Conservation (phyloP, 2,113 vertebrate genomes). For the Pterophyllum scalare region DNA sequence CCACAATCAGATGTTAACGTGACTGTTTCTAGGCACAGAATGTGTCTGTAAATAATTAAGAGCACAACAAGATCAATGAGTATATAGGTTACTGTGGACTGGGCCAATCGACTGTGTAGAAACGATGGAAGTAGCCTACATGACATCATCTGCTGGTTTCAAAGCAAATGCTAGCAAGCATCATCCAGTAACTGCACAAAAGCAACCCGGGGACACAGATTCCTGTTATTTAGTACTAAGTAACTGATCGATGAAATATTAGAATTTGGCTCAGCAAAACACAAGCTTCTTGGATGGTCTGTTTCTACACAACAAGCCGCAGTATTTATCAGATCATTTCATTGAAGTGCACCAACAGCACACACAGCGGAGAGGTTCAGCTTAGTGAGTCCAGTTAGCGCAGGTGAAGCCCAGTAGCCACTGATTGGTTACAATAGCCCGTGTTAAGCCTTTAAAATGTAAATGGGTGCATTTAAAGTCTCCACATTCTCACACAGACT, state of each 20-base stretch:
- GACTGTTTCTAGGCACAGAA: neutral
- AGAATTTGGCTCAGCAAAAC: too few species aligned
- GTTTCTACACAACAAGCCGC: neutral
- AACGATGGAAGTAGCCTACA: neutral
- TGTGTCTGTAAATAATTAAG: neutral
- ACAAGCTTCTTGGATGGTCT: neutral
- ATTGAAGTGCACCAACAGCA: neutral
- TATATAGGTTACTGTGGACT: neutral
- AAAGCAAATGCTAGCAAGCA: too few species aligned
- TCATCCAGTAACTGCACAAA: too few species aligned
- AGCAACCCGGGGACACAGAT: neutral
- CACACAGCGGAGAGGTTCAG: neutral
- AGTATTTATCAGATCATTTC: neutral
- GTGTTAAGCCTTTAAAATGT: neutral
- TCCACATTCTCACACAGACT: neutral
- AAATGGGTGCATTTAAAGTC: neutral
- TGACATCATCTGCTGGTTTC: too few species aligned
- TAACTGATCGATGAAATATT: neutral
- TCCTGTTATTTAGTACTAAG: neutral
- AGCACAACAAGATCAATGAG: neutral
- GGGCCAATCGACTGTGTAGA: neutral
- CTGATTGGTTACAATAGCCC: neutral
- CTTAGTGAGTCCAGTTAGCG: neutral
- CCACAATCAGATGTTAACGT: neutral
- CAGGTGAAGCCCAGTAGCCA: neutral